Conservation (phyloP, 2,888 invertebrate species). For the Chrysolina haemoptera region DNA sequence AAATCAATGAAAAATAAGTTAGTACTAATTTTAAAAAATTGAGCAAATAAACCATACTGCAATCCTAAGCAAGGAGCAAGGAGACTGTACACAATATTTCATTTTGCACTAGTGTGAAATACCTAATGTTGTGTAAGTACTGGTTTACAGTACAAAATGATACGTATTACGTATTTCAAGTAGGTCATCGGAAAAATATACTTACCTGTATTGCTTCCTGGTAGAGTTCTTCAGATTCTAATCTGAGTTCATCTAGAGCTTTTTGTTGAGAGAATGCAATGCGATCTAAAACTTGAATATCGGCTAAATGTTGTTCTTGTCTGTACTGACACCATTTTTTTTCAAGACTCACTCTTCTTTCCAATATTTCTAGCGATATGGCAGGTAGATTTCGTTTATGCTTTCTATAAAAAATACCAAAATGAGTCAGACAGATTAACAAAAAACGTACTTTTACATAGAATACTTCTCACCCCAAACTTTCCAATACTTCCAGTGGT, state of each 20-base stretch:
- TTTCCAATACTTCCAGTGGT: constrained; percentile 77
- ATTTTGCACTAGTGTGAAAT: no score
- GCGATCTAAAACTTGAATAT: constrained; percentile 80
- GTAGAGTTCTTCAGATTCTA: constrained; percentile 90
- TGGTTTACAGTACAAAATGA: no score
- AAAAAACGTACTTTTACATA: background rate
- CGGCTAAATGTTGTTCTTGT: constrained; percentile 75
- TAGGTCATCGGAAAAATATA: no score
- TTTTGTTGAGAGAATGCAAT: constrained; percentile 80
- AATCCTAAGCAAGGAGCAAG: no score
- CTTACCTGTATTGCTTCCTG: constrained; percentile 85
- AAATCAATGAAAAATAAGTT: no score
- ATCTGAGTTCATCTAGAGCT: constrained; percentile 85
- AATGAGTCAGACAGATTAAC: background rate
- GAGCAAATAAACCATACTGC: no score
- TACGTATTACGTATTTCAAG: no score
- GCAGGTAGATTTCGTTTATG: constrained; percentile 71
- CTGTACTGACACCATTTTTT: constrained; percentile 87
- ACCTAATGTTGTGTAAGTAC: no score
- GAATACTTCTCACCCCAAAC: constrained; percentile 73
- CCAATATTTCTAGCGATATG: constrained; percentile 74
- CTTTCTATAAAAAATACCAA: constrained; percentile 64
- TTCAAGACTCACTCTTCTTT: constrained; percentile 76
- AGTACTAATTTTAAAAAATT: no score
- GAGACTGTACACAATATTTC: no score